Conservation (phyloP, 2,888 invertebrate species). For the Spodoptera exigua region DNA sequence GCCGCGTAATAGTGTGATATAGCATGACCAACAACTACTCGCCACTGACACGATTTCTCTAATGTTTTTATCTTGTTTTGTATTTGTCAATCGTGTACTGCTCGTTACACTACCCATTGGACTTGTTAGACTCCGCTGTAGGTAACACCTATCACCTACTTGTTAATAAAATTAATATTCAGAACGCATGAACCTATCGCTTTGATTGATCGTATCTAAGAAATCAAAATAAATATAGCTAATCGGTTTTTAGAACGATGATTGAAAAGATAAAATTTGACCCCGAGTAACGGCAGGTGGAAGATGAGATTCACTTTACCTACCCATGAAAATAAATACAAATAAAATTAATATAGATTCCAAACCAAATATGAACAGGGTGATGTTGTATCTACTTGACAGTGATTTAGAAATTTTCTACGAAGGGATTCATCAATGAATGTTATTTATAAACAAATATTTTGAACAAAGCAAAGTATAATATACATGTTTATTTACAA, state of each 20-base stretch:
- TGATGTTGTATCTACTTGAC: neutral
- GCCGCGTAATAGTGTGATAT: conserved; percentile 64
- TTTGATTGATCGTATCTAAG: conserved; percentile 36
- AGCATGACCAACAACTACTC: conserved; percentile 65
- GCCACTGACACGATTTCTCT: conserved; percentile 73
- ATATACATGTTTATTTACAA: conserved; percentile 60
- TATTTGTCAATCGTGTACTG: conserved; percentile 39
- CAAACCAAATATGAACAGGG: neutral
- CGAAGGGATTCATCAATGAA: conserved; percentile 15
- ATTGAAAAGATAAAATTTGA: conserved; percentile 33
- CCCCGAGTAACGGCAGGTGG: conserved; percentile 8
- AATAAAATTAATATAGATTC: neutral
- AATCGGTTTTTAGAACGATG: conserved; percentile 8
- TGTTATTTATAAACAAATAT: conserved; percentile 3
- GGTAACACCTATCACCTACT: neutral
- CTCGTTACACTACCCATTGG: conserved; percentile 19
- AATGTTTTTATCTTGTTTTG: conserved; percentile 69
- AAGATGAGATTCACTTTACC: neutral
- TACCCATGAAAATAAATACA: neutral
- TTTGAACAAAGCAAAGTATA: conserved; percentile 23
- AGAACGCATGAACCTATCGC: conserved; percentile 24
- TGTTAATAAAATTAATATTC: conserved; percentile 32
- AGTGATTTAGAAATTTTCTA: neutral
- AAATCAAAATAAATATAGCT: conserved; percentile 15
- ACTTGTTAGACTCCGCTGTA: neutral